Evolutionary conservation across 2,888 invertebrate genomes (phyloP).

Genomic region (Ophion obscuratus): DNA sequence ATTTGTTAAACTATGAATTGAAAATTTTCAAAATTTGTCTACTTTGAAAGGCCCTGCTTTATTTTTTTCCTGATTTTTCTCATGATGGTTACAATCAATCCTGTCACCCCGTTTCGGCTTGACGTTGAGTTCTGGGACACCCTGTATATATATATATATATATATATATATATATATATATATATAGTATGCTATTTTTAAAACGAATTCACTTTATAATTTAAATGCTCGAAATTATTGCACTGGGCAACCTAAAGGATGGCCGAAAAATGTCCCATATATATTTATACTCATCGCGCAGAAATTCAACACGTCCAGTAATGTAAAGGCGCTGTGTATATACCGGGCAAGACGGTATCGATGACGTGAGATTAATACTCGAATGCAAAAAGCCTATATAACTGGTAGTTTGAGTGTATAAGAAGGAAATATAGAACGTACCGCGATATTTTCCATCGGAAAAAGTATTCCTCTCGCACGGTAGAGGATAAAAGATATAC

Average conservation of each 20-base stretch:
- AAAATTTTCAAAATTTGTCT: too few relatives aligned
- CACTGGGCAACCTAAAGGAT: neutral
- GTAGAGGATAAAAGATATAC: constrained; percentile 5
- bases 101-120: too few relatives aligned
- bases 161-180: too few relatives aligned
- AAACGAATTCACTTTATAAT: too few relatives aligned
- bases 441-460: constrained; percentile 41
- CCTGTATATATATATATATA: too few relatives aligned
- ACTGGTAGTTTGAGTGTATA: constrained; percentile 17
- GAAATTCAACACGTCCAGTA: neutral
- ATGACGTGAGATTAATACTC: constrained; percentile 32
- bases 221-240: neutral
- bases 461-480: constrained; percentile 26
- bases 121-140: too few relatives aligned
- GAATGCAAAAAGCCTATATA: constrained; percentile 43
- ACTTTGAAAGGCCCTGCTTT: too few relatives aligned
- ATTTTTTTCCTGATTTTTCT: too few relatives aligned
- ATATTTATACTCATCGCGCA: neutral
- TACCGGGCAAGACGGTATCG: constrained; percentile 24
- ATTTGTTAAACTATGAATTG: too few relatives aligned
- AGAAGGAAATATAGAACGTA: constrained; percentile 27
- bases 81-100: too few relatives aligned
- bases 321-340: neutral
- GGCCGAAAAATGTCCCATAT: neutral
- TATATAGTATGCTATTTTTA: too few relatives aligned